Base-by-base conservation (phyloP, 2,113 vertebrate genomes). In the Vulpes lagopus region DNA sequence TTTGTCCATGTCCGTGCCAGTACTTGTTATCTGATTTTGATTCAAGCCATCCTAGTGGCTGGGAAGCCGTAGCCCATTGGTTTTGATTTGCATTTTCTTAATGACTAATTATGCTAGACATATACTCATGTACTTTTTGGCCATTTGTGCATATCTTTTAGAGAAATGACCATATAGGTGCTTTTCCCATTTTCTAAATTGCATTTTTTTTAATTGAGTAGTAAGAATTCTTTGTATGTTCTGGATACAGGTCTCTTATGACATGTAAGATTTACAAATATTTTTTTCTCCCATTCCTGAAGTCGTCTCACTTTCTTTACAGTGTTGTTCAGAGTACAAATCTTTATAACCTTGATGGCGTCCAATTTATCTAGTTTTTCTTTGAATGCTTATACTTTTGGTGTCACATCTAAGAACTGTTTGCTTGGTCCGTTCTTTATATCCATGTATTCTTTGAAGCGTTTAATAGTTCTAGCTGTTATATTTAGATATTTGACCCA, bases 71-170 rank as follows among this genome's bases (percentile, higher is more conserved):
- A 32, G 8, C 6, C 71, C 64, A 12, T 64, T 96, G 71, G 20
- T 80, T 84, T 89, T 85, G 32, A 91, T 32, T 89, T 93, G 76
- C 30, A 73, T 83, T 92, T 96, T 25, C 53, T 88, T 83, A 71
- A 89, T 49, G 43, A 80, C 74, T 80, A 80, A n/a, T 83, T 55
- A 53, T 14, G 3, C 49, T 51, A 27, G 62, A 2, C 20, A 57
- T 64, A 11, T 57, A 67, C 60, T 92, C 38, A 53, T 51, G 49
- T 51, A 14, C 38, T 74, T 65, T 53, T 64, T 79, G 32, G 51
- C 30, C 59, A 88, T 64, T 79, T 64, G 60, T 62, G 8, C 11
- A 49, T 57, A 30, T 27, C 76, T 82, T 74, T 92, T 69, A 4
- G 17, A 51, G 19, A 76, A 55, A 43, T 74, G 9, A n/a, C 17